Percentiles rank a stretch among this genome's conserved stretches.
phyloP scores from a whole-genome alignment of 2,888 invertebrate species.

The Corythucha ciliata region DNA sequence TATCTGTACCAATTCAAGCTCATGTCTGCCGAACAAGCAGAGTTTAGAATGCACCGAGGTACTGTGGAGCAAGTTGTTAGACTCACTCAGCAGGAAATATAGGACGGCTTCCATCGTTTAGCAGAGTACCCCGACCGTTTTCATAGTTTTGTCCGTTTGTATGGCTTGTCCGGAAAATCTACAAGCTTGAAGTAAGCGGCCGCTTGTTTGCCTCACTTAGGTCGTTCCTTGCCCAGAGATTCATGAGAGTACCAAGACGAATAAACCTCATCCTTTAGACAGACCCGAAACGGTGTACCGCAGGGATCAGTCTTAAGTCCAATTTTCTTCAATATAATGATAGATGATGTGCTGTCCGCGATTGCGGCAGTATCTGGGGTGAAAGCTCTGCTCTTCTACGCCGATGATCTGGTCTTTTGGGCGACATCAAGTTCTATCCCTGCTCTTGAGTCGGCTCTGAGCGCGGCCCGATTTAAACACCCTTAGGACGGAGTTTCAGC shows the following conservation, averaged over 20 bases:
- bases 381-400: neutral
- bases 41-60: conserved; percentile 10
- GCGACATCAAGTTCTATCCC: conserved; percentile 3
- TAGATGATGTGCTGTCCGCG: neutral
- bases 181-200: no score
- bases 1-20: conserved; percentile 5
- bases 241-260: no score
- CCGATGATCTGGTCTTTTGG: neutral
- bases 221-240: no score
- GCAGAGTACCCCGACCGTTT: conserved; percentile 4
- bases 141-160: neutral
- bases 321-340: conserved; percentile 4
- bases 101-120: conserved; percentile 13
- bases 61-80: conserved; percentile 15
- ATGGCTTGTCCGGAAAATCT: conserved; percentile 7
- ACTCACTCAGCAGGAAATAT: conserved; percentile 13
- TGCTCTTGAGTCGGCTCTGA: conserved; percentile 2
- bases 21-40: conserved; percentile 11
- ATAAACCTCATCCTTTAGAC: no score
- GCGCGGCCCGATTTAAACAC: neutral
- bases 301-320: no score
- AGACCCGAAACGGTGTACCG: no score
- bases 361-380: neutral
- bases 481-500: neutral
- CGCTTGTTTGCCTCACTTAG: no score